Evolutionary conservation across 2,888 invertebrate genomes (phyloP), one percentile per base, ranked within the genome.

Genomic region (Acanthoscelides obtectus): DNA sequence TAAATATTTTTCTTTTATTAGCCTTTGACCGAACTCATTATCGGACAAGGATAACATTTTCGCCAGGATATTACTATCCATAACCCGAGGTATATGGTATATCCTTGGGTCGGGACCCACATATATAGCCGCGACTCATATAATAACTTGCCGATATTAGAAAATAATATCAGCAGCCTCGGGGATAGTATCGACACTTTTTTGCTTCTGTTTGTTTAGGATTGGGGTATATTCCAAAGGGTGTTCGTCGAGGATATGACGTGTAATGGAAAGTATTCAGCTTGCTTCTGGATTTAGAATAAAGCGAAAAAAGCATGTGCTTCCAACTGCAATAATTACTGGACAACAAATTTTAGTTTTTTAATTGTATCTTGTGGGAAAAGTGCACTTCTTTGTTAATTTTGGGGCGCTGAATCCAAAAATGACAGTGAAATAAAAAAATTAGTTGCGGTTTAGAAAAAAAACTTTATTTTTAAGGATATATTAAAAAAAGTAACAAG

Each of bases 1-100:
- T 80, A 81, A 81, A 82, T 82, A 81, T 82, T 82, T 80, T 82
- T 81, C 80, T 82, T 82, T 81, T 81, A 82, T 82, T 81, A 81
- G 75, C 72, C 75, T 74, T 72, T 25, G 72, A 72, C 72, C 71
- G 72, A 69, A 71, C 70, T 75, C 75, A 77, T 77, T 77, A 75
- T 67, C 20, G 5, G 45, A 12, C 8, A 45, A 45, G 45, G 73
- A 74, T 73, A 74, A 73, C 71, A 74, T 74, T 75, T 74, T 45
- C 45, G 74, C 68, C 71, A 73, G 75, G 75, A 76, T 75, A 76
- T 76, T 76, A 76, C 76, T 71, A 70, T 72, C 74, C 69, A 70
- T 73, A 73, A 75, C 75, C 75, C 69, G 70, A 67, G 63, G 70
- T 72, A n/a, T n/a, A n/a, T n/a, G n/a, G n/a, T n/a, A n/a, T n/a